phyloP scores from a whole-genome alignment of 2,888 invertebrate species.

The Epistrophe eligans region DNA sequence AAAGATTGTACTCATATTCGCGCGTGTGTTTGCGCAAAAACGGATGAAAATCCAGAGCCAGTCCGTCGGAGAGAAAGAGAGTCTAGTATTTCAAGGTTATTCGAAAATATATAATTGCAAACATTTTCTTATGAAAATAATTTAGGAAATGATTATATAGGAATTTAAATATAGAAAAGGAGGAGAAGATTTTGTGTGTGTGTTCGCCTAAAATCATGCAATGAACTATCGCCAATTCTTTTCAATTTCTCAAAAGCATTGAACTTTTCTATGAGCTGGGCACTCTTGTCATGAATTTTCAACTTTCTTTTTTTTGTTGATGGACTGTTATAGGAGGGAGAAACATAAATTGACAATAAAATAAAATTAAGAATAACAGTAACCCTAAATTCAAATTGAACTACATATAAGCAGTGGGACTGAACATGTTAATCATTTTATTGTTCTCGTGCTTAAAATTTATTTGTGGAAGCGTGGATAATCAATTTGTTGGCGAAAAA shows the following conservation, averaged over 20 bases:
- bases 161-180: conserved; percentile 32
- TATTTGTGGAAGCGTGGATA: conserved; percentile 28
- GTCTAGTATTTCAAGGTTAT: conserved; percentile 63
- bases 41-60: conserved; percentile 11
- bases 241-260: background rate
- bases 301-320: conserved; percentile 5
- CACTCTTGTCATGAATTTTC: background rate
- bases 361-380: conserved; percentile 43
- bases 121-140: background rate
- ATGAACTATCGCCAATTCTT: background rate
- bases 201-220: conserved; percentile 53
- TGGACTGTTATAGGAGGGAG: conserved; percentile 19
- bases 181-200: background rate
- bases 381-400: conserved; percentile 3
- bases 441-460: background rate
- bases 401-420: background rate
- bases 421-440: background rate
- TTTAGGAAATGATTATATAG: conserved; percentile 18
- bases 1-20: background rate
- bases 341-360: conserved; percentile 22
- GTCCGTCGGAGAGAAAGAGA: background rate
- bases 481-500: conserved; percentile 51
- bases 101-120: conserved; percentile 10
- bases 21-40: conserved; percentile 30
- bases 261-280: background rate